A percentile compares a stretch with the other conserved stretches of the same genome.
Conservation (phyloP, 2,797 vertebrate species). For the Limosa lapponica region DNA sequence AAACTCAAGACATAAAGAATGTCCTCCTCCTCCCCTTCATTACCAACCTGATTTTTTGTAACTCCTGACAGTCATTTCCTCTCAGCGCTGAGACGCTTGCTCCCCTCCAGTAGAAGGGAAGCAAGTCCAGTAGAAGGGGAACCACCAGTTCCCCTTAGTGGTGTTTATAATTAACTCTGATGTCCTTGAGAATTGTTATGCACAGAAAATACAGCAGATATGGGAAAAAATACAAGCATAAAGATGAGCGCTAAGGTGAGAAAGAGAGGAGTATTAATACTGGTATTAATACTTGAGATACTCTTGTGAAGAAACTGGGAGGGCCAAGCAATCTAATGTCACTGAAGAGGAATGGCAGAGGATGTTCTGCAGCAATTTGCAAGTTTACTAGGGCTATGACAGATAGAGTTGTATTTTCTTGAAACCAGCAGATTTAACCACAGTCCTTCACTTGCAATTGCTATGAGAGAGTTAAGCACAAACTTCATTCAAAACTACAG, state of each 20-base stretch:
- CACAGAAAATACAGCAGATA: background rate
- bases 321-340: background rate
- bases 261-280: background rate
- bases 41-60: background rate
- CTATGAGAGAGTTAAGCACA: background rate
- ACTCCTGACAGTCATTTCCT: background rate
- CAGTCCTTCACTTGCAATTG: background rate
- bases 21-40: background rate
- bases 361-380: background rate
- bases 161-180: background rate
- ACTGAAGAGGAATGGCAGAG: background rate
- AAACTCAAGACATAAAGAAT: background rate
- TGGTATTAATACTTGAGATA: background rate
- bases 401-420: background rate
- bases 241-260: background rate
- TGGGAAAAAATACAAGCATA: background rate
- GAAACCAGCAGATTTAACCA: background rate
- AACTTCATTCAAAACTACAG: background rate
- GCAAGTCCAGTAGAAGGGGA: background rate
- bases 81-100: background rate
- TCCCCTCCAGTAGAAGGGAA: background rate
- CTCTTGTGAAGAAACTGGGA: background rate
- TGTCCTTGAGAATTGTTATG: background rate
- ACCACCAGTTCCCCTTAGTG: accelerated
- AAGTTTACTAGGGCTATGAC: background rate